Percentiles rank a stretch among this genome's conserved stretches.
These are phyloP conservation scores for Lates japonicus DNA, from an alignment of 2,797 vertebrate species.

Conservation along the genomic window DNA sequence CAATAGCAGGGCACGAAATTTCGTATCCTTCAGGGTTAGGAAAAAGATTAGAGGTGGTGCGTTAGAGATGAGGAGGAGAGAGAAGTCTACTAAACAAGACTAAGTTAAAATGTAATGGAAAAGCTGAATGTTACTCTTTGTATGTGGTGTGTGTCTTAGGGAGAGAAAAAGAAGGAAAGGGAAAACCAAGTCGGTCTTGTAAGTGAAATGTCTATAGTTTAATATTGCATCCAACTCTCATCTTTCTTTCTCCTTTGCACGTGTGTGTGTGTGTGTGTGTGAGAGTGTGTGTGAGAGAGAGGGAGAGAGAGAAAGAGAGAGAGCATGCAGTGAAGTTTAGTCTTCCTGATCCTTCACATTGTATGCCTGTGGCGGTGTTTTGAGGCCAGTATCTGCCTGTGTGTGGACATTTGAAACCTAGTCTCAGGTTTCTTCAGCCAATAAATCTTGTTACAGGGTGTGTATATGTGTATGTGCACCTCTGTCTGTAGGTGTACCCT, in stretches of 20 bases:
- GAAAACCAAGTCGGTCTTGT: slow-evolving; percentile 33
- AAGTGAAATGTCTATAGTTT: slow-evolving; percentile 31
- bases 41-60: neutral
- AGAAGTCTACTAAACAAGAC: neutral
- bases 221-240: slow-evolving; percentile 39
- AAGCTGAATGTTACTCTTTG: slow-evolving; percentile 1
- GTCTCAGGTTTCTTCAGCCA: slow-evolving; percentile 43
- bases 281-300: slow-evolving; percentile 6
- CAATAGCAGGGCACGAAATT: neutral
- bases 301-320: too few species aligned
- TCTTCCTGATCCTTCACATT: slow-evolving; percentile 25
- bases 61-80: neutral
- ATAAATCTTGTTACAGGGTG: slow-evolving; percentile 53
- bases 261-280: neutral
- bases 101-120: slow-evolving; percentile 12
- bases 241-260: slow-evolving; percentile 36
- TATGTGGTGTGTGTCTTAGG: neutral
- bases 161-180: neutral
- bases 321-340: slow-evolving; percentile 1
- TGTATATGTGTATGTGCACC: slow-evolving; percentile 5
- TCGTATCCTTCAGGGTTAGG: neutral
- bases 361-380: slow-evolving; percentile 12
- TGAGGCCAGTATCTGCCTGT: neutral
- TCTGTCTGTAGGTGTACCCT: slow-evolving; percentile 42
- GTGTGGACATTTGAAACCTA: slow-evolving; percentile 41